Evolutionary conservation across 2,797 vertebrate species (phyloP), one percentile per base, ranked within the genome.

Genomic region (Cyprinella venusta): DNA sequence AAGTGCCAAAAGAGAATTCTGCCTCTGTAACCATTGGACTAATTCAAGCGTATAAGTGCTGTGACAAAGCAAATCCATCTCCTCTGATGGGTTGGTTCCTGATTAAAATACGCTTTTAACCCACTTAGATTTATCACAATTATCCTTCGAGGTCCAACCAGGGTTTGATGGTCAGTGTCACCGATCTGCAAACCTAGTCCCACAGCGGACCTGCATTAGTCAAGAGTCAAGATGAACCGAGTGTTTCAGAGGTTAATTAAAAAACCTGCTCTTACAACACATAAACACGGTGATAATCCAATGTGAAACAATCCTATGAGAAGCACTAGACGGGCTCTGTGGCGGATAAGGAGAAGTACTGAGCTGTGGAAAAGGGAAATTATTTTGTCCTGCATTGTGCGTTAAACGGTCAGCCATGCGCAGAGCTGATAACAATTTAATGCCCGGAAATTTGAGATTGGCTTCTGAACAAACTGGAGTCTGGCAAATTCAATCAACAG

Each of bases 21-120:
- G 71, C 87, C 82, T 80, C 82, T 79, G 76, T 90, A 86, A 42
- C 88, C 86, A 85, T 89, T 85, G 89, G 88, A 85, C 78, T 90
- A 88, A 90, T 70, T 87, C 86, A 81, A 89, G 90, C 79, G 65
- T 83, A 89, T 89, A 89, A 74, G 79, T 89, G 86, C 86, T 72
- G 82, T 82, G 87, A 90, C 89, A 89, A 88, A 90, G 91, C 82
- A 69, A 90, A 94, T 92, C 87, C 78, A 91, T 93, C 89, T 91
- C 64, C 68, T 87, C 75, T 83, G 85, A 90, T 86, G 72, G 63
- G 86, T 56, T 68, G 84, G 75, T 83, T 84, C 67, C 87, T 89
- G 87, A 91, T 87, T 89, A 91, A 86, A 67, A 83, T 52, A 82
- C 79, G 33, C 76, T 88, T 85, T 85, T 64, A 80, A 86, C 87